These are phyloP conservation scores for Phania funesta DNA, from an alignment of 2,888 invertebrate species.

Conservation along the genomic window DNA sequence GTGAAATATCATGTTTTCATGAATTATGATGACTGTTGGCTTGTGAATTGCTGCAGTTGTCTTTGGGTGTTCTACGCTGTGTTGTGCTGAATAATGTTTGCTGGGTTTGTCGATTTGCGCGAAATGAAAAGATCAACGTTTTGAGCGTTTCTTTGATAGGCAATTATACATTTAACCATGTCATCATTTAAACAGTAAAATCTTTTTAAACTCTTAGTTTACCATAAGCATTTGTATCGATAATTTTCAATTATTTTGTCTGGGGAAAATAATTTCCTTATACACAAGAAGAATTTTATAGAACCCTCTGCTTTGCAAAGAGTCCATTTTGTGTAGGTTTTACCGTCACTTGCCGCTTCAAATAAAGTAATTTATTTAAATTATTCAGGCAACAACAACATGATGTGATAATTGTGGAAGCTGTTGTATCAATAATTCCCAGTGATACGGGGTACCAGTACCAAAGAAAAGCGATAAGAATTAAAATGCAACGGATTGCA, in stretches of 20 bases:
- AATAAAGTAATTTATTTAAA: constrained; percentile 24
- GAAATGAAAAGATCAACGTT: constrained; percentile 57
- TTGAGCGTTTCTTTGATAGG: constrained; percentile 38
- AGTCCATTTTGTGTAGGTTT: not conserved
- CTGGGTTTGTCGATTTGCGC: constrained; percentile 15
- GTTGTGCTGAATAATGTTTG: constrained; percentile 13
- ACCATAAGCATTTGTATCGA: no score
- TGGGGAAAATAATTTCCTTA: no score
- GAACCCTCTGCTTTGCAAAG: not conserved
- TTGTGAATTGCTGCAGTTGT: constrained; percentile 32
- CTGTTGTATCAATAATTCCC: not conserved
- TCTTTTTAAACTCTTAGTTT: not conserved
- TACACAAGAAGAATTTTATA: no score
- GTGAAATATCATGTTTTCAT: constrained; percentile 45
- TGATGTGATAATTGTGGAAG: constrained; percentile 21
- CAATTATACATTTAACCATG: not conserved
- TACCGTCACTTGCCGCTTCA: not conserved
- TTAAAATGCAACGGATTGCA: not conserved
- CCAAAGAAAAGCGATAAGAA: not conserved
- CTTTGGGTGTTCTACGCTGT: constrained; percentile 24
- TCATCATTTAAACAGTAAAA: constrained; percentile 7
- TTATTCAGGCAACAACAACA: not conserved
- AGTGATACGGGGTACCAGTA: not conserved
- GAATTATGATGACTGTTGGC: constrained; percentile 51
- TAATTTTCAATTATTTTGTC: no score